Conservation (phyloP, 64 coral and sea anemone genomes). For the Pocillopora damicornis region DNA sequence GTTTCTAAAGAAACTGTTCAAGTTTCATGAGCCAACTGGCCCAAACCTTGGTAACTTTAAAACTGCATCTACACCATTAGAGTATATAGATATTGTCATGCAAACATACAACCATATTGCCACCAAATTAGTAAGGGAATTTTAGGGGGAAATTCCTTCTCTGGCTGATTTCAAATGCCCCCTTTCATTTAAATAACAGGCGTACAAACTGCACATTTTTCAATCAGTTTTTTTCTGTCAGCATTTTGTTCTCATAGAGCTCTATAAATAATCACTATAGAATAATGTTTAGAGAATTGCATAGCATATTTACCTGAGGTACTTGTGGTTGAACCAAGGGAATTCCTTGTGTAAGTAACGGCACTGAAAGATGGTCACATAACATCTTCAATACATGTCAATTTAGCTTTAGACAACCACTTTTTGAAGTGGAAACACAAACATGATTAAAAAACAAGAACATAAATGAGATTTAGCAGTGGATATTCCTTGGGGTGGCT, state of each 20-base stretch:
- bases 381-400: neutral
- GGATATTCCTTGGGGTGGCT: no score
- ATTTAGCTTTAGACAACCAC: neutral
- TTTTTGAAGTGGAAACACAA: no score
- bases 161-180: no score
- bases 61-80: neutral
- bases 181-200: no score
- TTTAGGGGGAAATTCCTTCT: no score
- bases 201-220: neutral
- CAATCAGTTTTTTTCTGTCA: neutral
- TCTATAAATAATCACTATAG: neutral
- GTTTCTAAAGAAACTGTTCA: conserved; percentile 4
- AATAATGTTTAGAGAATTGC: neutral
- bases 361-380: neutral
- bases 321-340: conserved; percentile 31
- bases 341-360: conserved; percentile 9
- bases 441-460: no score
- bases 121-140: neutral
- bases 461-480: no score
- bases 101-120: neutral
- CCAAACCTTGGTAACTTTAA: neutral
- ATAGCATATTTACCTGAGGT: conserved; percentile 28
- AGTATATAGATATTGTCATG: neutral
- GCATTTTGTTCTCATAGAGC: neutral
- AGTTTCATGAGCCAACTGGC: no score